phyloP scores from a whole-genome alignment of 1,140 invertebrate species.

The Lepidurus arcticus region DNA sequence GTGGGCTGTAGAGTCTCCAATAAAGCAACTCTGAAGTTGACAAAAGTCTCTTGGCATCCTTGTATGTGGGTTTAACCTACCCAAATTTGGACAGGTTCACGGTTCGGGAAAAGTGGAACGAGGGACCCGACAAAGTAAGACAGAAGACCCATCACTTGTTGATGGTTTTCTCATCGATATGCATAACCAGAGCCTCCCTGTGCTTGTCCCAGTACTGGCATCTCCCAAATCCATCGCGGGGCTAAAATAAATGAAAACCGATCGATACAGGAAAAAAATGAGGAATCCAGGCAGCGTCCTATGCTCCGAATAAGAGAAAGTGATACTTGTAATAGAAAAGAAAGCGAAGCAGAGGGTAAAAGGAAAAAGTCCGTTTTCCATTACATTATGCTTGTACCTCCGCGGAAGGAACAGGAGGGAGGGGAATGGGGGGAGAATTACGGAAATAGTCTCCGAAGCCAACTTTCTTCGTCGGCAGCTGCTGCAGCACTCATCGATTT shows the following conservation, averaged over 20 bases:
- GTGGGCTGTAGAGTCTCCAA: too few species aligned
- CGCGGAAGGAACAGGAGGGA: background rate
- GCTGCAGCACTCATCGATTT: background rate
- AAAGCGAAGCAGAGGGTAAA: background rate
- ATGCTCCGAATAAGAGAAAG: background rate
- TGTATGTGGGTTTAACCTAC: too few species aligned
- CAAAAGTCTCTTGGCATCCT: too few species aligned
- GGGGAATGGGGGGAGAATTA: background rate
- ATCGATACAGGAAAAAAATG: background rate
- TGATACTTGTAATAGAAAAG: background rate
- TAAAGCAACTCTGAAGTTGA: too few species aligned
- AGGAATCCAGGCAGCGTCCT: background rate
- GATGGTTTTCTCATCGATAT: constrained; percentile 7
- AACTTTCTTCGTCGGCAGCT: background rate
- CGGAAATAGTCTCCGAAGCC: background rate
- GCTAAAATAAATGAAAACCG: background rate
- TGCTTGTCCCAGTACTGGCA: background rate
- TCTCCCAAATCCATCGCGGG: background rate
- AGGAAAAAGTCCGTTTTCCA: background rate
- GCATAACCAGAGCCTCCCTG: background rate
- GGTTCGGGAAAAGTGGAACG: too few species aligned
- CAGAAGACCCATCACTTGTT: background rate
- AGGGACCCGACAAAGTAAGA: too few species aligned
- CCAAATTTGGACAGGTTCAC: too few species aligned
- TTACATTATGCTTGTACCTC: background rate